phyloP scores from a whole-genome alignment of 2,797 vertebrate species.

The Emydoidea blandingii region DNA sequence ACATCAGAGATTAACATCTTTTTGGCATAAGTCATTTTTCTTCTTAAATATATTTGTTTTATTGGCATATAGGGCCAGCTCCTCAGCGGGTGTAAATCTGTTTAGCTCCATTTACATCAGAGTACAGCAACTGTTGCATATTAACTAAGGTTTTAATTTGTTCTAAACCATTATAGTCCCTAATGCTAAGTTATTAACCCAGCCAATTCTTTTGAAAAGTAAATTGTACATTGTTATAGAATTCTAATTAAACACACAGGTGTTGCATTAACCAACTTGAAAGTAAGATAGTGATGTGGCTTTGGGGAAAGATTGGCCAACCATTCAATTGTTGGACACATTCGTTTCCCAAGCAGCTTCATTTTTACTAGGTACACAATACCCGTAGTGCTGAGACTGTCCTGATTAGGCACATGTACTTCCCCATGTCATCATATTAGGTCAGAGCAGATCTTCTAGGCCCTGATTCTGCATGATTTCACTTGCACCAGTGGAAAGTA shows the following conservation, averaged over 20 bases:
- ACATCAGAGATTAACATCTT: not conserved
- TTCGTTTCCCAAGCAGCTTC: not conserved
- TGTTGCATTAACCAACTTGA: not conserved
- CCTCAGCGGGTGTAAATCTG: not conserved
- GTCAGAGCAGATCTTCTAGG: not conserved
- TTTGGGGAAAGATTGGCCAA: not conserved
- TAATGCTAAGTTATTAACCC: not conserved
- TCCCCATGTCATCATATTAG: not conserved
- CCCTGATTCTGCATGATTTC: not conserved
- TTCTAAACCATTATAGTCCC: not conserved
- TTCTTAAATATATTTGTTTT: not conserved
- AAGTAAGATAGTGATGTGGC: not conserved
- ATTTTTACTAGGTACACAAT: not conserved
- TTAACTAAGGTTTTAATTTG: not conserved
- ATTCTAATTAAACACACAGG: fast-evolving
- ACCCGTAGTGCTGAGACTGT: not conserved
- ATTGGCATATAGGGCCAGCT: fast-evolving
- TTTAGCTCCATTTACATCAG: not conserved
- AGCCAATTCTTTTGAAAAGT: not conserved
- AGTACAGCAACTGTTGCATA: fast-evolving
- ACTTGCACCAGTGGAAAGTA: not conserved
- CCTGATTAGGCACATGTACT: not conserved
- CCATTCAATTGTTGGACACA: not conserved
- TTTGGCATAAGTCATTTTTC: not conserved
- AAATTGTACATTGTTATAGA: not conserved